phyloP scores from a whole-genome alignment of 2,797 vertebrate genomes.

The Eulemur albifrons region DNA sequence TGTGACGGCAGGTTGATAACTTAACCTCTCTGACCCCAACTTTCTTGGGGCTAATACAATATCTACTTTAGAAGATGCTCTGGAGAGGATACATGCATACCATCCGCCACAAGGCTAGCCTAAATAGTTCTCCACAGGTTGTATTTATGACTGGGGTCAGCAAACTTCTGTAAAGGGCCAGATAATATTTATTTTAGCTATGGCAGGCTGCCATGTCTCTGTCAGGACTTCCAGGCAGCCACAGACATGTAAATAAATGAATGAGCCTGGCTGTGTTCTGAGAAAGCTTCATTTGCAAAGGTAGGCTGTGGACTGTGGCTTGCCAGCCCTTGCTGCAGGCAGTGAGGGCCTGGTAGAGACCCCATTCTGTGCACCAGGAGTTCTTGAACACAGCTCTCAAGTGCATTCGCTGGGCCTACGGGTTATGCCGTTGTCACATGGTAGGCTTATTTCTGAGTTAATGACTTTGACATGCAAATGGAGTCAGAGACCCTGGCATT shows the following conservation, averaged over 20 bases:
- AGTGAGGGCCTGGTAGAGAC: background rate
- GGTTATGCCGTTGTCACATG: background rate
- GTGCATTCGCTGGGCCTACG: background rate
- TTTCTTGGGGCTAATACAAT: background rate
- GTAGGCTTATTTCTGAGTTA: background rate
- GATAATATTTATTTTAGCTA: background rate
- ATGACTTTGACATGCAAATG: background rate
- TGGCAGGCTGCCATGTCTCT: background rate
- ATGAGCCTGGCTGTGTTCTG: background rate
- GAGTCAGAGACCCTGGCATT: background rate
- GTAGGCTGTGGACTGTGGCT: no score
- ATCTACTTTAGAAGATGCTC: background rate
- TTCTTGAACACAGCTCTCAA: background rate
- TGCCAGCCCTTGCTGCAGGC: background rate
- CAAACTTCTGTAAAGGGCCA: background rate
- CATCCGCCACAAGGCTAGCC: background rate
- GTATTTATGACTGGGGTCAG: background rate
- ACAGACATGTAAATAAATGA: background rate
- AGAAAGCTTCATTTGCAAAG: background rate
- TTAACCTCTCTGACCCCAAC: background rate
- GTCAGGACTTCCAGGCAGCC: background rate
- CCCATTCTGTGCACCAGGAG: background rate
- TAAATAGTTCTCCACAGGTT: background rate
- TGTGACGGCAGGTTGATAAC: background rate
- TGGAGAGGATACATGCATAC: background rate